Evolutionary conservation across 2,113 vertebrate species (phyloP), one percentile per base, ranked within the genome.

Genomic region (Ornithorhynchus anatinus): DNA sequence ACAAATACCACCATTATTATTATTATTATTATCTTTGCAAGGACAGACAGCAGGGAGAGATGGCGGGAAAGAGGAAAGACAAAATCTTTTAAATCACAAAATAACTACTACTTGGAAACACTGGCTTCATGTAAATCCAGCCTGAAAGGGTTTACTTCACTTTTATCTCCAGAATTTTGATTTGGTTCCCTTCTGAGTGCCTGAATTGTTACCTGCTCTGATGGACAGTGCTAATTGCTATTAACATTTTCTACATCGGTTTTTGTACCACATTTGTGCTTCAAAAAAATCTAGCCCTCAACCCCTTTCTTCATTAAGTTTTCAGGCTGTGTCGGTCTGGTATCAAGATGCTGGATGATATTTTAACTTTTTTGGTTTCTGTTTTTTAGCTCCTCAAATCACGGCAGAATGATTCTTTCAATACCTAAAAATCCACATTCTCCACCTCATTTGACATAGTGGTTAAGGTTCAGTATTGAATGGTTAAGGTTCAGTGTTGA

Each of bases 401-500:
- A 57, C 0, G 1, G 45, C 52, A 31, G 59, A 11, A 57, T 5
- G 40, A 68, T 23, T 5, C 32, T 65, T 84, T 43, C 48, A 79
- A 62, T 43, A 25, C 39, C 68, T 82, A 59, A 69, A n/a, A 73
- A 60, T 51, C 56, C 23, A 27, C 12, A 9, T 35, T 45, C 12
- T 38, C 66, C 54, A 59, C 69, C 69, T 56, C 22, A 67, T 56
- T 81, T 68, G 17, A 48, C n/a, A 33, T 40, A 69, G 57, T 7
- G 57, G 39, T 7, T n/a, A 42, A 79, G 42, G 12, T 43, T 10
- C 0, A 1, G 29, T 12, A 35, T 23, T 79, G n/a, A n/a, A n/a
- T 7, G 57, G 39, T 7, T n/a, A 42, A 79, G 42, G 12, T 43
- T 10, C 0, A 1, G 29, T 12, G 32, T 23, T 79, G 79, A 79